Conservation (phyloP, 2,113 vertebrate species). For the Chinchilla lanigera region DNA sequence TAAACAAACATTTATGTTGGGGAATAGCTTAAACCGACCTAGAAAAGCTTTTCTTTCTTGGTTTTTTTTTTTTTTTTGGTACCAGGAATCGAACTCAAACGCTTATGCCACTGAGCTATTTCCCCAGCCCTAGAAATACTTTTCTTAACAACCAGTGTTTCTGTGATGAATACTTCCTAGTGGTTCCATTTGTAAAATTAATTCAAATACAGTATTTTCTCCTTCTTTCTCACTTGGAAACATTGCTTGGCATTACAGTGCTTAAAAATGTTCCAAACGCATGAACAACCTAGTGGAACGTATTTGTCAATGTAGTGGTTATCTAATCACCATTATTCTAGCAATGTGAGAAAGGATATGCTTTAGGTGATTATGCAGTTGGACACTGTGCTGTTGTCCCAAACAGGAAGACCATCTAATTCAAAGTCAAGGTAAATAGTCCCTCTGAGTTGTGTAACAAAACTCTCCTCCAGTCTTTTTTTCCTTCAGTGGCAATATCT, state of each 20-base stretch:
- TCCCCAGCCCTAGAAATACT: slow-evolving; percentile 5
- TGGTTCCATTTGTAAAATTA: slow-evolving; percentile 35
- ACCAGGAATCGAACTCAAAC: too few species aligned
- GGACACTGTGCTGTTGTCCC: slow-evolving; percentile 11
- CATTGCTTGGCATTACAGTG: not conserved
- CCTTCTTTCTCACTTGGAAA: slow-evolving; percentile 11
- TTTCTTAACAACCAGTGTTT: slow-evolving; percentile 59
- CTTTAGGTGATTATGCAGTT: slow-evolving; percentile 17
- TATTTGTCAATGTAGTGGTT: not conserved
- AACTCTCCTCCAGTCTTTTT: not conserved
- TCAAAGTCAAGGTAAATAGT: not conserved
- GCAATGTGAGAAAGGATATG: not conserved
- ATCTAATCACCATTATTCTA: slow-evolving; percentile 8
- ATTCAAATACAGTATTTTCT: not conserved
- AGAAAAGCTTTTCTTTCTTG: too few species aligned
- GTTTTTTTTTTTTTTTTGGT: too few species aligned
- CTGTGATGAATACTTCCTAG: not conserved
- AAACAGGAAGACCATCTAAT: slow-evolving; percentile 23
- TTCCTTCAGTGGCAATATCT: not conserved
- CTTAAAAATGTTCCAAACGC: slow-evolving; percentile 50
- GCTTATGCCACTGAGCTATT: too few species aligned
- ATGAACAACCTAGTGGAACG: not conserved
- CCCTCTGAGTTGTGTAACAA: slow-evolving; percentile 24
- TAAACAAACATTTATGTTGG: slow-evolving; percentile 50
- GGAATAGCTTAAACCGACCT: not conserved